Conservation (phyloP, 2,797 vertebrate genomes). For the Linurgus olivaceus region DNA sequence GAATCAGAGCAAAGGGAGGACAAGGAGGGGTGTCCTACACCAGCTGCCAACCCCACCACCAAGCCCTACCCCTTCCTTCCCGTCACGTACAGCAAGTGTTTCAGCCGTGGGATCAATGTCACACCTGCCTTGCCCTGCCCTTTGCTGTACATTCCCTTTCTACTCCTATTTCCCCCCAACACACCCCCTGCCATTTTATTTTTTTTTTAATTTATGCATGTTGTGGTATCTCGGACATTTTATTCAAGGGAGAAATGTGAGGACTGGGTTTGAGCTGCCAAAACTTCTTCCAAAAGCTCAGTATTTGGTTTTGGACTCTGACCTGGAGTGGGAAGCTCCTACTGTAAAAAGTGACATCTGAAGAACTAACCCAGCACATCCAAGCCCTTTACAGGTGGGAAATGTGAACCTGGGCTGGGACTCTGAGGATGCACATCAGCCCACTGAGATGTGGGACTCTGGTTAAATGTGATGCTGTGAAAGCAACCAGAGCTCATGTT, state of each 20-base stretch:
- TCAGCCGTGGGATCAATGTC: conserved; percentile 50
- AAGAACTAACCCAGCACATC: not conserved
- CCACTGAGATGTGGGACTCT: not conserved
- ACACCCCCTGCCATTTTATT: not conserved
- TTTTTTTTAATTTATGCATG: conserved; percentile 57
- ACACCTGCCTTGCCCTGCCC: conserved; percentile 19
- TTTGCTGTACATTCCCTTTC: conserved; percentile 56
- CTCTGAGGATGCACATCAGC: not conserved
- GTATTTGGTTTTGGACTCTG: not conserved
- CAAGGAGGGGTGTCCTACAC: conserved; percentile 17
- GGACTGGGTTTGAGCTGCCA: conserved; percentile 37
- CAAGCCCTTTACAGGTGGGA: not conserved
- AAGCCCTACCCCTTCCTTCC: conserved; percentile 7
- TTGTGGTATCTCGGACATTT: not conserved
- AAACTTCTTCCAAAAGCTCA: conserved; percentile 3
- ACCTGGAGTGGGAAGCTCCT: conserved; percentile 4
- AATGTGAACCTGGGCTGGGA: not conserved
- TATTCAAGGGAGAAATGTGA: conserved; percentile 4
- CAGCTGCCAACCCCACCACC: conserved; percentile 27
- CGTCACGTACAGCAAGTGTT: conserved; percentile 16
- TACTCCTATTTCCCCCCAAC: not conserved
- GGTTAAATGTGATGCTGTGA: not conserved
- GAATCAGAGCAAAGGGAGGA: conserved; percentile 25
- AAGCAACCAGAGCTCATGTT: not conserved
- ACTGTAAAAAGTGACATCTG: not conserved